A percentile compares a stretch with the other conserved stretches of the same genome.
Conservation (phyloP, 37 sponge, comb jelly and placozoan species). For the Oscarella lobularis region DNA sequence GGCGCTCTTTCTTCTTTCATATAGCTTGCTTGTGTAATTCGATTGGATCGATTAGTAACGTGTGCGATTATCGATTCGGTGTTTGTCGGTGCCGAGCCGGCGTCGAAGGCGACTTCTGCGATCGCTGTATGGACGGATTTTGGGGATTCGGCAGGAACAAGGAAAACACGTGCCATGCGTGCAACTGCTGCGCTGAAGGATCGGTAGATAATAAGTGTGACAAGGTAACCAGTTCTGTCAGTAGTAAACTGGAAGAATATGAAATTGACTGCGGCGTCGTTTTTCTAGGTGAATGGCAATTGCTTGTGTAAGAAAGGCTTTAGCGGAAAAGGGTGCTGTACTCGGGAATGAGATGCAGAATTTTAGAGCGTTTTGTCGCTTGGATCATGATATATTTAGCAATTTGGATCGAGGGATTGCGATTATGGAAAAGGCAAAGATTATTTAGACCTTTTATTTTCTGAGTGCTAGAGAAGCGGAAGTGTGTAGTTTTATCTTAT, state of each 20-base stretch:
- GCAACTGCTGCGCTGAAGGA: not conserved
- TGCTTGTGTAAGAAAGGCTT: no score
- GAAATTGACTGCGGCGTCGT: no score
- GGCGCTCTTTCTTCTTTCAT: no score
- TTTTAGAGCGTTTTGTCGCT: no score
- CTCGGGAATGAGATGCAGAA: no score
- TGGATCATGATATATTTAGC: no score
- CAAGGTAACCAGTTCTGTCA: no score
- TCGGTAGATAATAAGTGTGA: not conserved
- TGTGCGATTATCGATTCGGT: not conserved
- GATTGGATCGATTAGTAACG: not conserved
- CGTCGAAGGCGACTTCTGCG: not conserved
- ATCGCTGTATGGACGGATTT: not conserved
- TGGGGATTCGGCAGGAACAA: not conserved
- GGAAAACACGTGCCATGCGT: not conserved
- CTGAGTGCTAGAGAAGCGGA: conserved; percentile 2
- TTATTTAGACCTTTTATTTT: not conserved
- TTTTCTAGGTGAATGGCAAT: no score
- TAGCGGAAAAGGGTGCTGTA: no score
- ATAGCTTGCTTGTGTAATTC: not conserved
- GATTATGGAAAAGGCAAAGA: no score
- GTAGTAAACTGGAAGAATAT: no score
- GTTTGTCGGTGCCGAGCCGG: not conserved
- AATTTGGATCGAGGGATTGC: no score
- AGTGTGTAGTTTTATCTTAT: conserved; percentile 1